A percentile compares a stretch with the other conserved stretches of the same genome.
Evolutionary conservation across 1,140 invertebrate genomes (phyloP).

Genomic region (Proctacanthus coquilletti): DNA sequence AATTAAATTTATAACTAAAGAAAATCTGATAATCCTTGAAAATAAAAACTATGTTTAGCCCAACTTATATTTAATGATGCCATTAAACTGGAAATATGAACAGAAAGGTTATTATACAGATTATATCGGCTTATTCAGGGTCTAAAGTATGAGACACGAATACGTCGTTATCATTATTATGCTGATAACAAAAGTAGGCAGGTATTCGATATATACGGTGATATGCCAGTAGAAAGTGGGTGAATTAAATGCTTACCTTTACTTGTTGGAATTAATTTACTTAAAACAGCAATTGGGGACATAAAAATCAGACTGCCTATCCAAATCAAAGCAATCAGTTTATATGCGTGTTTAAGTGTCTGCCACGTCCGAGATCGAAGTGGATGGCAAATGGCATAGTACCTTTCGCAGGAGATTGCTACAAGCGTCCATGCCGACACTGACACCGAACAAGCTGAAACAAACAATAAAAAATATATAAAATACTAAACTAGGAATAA

Average conservation of each 20-base stretch:
- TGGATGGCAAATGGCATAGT: conserved; percentile 76
- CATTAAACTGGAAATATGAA: too few relatives aligned
- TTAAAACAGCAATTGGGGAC: conserved; percentile 43
- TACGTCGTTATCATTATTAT: too few relatives aligned
- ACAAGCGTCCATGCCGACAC: conserved; percentile 74
- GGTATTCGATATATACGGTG: too few relatives aligned
- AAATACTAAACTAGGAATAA: background rate
- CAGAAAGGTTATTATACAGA: too few relatives aligned
- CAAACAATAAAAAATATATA: background rate
- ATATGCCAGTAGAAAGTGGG: background rate
- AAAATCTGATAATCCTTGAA: too few relatives aligned
- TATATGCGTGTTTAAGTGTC: conserved; percentile 68
- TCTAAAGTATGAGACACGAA: too few relatives aligned
- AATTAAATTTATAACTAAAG: too few relatives aligned
- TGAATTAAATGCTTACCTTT: background rate
- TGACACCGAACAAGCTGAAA: conserved; percentile 60
- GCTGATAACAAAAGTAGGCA: too few relatives aligned
- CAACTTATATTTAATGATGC: too few relatives aligned
- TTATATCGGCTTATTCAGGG: too few relatives aligned
- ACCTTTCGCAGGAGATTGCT: conserved; percentile 70
- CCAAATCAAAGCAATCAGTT: conserved; percentile 62
- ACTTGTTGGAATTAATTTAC: conserved; percentile 35
- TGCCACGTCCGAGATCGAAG: conserved; percentile 69
- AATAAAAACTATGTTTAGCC: too few relatives aligned
- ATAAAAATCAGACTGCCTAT: conserved; percentile 43